A percentile compares a stretch with the other conserved stretches of the same genome.
Evolutionary conservation across 2,888 invertebrate species (phyloP).

Genomic region (Palloptera scutellata): DNA sequence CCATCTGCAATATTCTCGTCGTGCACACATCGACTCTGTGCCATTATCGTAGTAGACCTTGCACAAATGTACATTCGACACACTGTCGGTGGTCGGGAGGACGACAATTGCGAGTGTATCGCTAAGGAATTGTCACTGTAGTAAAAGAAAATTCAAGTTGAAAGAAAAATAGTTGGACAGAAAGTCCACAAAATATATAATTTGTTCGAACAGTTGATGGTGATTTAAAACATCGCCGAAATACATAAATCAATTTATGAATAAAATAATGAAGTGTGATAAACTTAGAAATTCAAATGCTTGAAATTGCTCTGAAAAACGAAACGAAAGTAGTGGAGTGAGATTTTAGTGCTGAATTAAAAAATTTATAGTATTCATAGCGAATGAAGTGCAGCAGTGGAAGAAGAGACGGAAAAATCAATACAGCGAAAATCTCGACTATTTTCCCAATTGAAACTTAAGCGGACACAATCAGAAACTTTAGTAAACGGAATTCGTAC

Average conservation of each 20-base stretch:
- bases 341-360: constrained; percentile 23
- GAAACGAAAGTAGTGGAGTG: background rate
- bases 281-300: background rate
- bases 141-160: background rate
- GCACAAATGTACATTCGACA: too few relatives aligned
- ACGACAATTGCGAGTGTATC: constrained; percentile 37
- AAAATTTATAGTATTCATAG: background rate
- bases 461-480: too few relatives aligned
- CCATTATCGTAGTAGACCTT: too few relatives aligned
- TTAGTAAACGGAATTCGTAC: too few relatives aligned
- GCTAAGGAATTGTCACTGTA: constrained; percentile 20
- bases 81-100: constrained; percentile 53
- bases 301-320: background rate
- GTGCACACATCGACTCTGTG: too few relatives aligned
- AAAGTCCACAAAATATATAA: background rate
- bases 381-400: constrained; percentile 2
- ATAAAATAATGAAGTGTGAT: constrained; percentile 3
- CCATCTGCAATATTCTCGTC: too few relatives aligned
- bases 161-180: background rate
- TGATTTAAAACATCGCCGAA: background rate
- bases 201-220: background rate
- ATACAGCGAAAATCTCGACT: constrained; percentile 14
- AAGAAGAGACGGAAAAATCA: constrained; percentile 20
- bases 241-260: background rate
- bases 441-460: too few relatives aligned